phyloP scores from a whole-genome alignment of 2,888 invertebrate genomes.

The Endotricha flammealis region DNA sequence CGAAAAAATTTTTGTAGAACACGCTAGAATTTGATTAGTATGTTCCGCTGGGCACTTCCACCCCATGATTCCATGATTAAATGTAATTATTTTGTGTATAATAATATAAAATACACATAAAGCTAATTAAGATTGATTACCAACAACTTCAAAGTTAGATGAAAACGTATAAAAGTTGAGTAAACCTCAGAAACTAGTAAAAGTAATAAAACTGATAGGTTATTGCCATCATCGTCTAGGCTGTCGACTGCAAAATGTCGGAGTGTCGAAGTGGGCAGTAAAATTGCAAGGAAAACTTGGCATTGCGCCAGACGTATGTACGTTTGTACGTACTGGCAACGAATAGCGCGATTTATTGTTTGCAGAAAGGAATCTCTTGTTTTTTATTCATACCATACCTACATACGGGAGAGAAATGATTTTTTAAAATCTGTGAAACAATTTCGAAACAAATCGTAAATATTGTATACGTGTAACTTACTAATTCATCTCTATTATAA shows the following conservation, averaged over 20 bases:
- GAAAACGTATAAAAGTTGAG: conserved; percentile 26
- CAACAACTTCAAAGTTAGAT: conserved; percentile 29
- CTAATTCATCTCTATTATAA: too few species aligned
- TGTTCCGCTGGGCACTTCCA: too few species aligned
- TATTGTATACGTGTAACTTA: too few species aligned
- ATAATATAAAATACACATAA: too few species aligned
- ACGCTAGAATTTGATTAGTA: too few species aligned
- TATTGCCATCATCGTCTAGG: conserved; percentile 61
- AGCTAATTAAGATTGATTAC: conserved; percentile 10
- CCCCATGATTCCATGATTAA: too few species aligned
- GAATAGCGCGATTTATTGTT: conserved; percentile 46
- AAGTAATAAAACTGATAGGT: conserved; percentile 55
- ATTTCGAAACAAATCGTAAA: too few species aligned
- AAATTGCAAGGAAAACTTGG: conserved; percentile 68
- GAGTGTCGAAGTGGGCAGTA: conserved; percentile 49
- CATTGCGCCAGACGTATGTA: conserved; percentile 41
- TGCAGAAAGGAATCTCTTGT: conserved; percentile 57
- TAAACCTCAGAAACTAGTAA: conserved; percentile 36
- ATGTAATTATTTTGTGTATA: too few species aligned
- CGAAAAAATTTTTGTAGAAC: not conserved
- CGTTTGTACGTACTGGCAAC: conserved; percentile 32
- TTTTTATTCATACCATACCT: conserved; percentile 48
- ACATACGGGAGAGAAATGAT: too few species aligned
- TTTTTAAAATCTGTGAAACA: too few species aligned
- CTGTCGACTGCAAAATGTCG: conserved; percentile 54